These are phyloP conservation scores for Macrosteles quadrilineatus DNA, from an alignment of 1,140 invertebrate genomes.

Conservation along the genomic window DNA sequence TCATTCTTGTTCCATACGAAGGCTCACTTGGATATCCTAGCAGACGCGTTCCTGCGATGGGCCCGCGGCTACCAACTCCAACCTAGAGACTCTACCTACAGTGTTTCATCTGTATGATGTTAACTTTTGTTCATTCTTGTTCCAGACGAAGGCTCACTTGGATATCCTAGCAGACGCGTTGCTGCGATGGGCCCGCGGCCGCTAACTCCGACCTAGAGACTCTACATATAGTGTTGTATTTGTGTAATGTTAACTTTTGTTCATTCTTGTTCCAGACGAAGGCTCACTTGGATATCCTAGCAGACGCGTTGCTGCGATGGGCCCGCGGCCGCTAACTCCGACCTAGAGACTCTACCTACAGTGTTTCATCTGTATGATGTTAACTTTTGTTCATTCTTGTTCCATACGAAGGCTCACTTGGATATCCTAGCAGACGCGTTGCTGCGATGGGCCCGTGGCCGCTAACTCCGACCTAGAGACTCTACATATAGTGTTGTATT, in stretches of 20 bases:
- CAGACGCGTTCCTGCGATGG: conserved; percentile 80
- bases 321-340: neutral
- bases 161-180: conserved; percentile 91
- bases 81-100: conserved; percentile 73
- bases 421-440: conserved; percentile 88
- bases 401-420: conserved; percentile 92
- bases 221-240: neutral
- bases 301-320: conserved; percentile 80
- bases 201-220: conserved; percentile 52
- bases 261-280: conserved; percentile 76
- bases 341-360: conserved; percentile 27
- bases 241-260: neutral
- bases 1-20: conserved; percentile 76
- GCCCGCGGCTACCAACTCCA: conserved; percentile 51
- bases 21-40: conserved; percentile 89
- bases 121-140: conserved; percentile 46
- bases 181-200: conserved; percentile 56
- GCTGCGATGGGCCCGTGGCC: conserved; percentile 56
- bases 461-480: neutral
- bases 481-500: too few relatives aligned
- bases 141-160: conserved; percentile 92
- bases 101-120: too few relatives aligned
- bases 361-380: conserved; percentile 2
- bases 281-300: conserved; percentile 89
- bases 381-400: conserved; percentile 46